Base-by-base conservation (phyloP, 2,888 invertebrate species). In the Diadegma fenestrale region DNA sequence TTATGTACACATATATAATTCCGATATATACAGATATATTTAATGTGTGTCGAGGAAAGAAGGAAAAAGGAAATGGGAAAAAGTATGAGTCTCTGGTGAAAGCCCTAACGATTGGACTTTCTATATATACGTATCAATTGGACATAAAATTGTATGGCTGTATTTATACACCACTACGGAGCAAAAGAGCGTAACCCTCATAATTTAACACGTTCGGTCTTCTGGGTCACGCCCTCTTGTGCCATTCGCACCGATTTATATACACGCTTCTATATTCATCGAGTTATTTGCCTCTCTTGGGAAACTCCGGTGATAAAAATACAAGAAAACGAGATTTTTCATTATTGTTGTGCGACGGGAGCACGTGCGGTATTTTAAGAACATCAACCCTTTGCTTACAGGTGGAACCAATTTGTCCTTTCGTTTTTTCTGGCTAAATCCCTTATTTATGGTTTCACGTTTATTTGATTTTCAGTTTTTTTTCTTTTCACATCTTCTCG, bases 51-150 rank as follows among this genome's bases (percentile, higher is more conserved):
- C 54, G 41, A 58, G 22, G 72, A 58, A 64, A 71, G 43, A 71
- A 37, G 19, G 66, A 41, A 78, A 61, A 75, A 45, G 71, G 64
- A 51, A 64, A 75, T 68, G 54, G 54, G 37, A 26, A 73, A 81
- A 80, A 58, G 71, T 69, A 54, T 45, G 71, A 76, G 71, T 64
- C 45, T 77, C 51, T 69, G 54, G 45, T 48, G 75, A 26, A 84
- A 80, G 75, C 51, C 75, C 45, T 17, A 71, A 75, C 48, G 33
- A 58, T 71, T 41, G 19, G 48, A 64, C 33, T 48, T 26, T 76
- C 26, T 22, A 64, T 77, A 64, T 77, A 54, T 45, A 75, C 64
- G 51, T 45, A 61, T 30, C 45, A 45, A 45, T 37, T 19, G 51
- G 51, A 54, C 19, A 48, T 54, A 33, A 37, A 71, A 54, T 30